These are phyloP conservation scores for Marisa cornuarietis DNA, from an alignment of 1,140 invertebrate species.

Conservation along the genomic window DNA sequence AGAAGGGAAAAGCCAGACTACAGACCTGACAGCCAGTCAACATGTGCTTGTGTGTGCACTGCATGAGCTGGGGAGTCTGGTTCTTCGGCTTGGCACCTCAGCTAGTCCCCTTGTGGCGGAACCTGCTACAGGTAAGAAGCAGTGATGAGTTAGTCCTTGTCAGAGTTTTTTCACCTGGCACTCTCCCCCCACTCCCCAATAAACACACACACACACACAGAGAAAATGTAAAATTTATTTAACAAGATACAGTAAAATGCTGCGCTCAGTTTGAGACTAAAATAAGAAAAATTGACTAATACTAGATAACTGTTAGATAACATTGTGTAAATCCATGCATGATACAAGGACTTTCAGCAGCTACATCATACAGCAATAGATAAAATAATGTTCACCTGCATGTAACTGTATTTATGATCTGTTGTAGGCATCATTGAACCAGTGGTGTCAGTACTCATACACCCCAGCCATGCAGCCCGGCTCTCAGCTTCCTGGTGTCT, in stretches of 20 bases:
- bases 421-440: conserved; percentile 71
- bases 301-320: too few relatives aligned
- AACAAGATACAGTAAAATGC: background rate
- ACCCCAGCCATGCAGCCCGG: conserved; percentile 91
- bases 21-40: conserved; percentile 74
- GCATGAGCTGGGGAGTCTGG: conserved; percentile 81
- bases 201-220: too few relatives aligned
- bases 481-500: conserved; percentile 95
- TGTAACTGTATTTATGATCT: too few relatives aligned
- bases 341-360: too few relatives aligned
- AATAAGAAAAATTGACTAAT: too few relatives aligned
- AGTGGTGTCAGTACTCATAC: conserved; percentile 84
- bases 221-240: background rate
- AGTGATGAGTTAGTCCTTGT: background rate
- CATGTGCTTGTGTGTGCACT: conserved; percentile 92
- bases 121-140: conserved; percentile 78
- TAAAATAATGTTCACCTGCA: too few relatives aligned
- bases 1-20: conserved; percentile 48
- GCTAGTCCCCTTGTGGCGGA: conserved; percentile 88
- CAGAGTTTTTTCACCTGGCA: background rate
- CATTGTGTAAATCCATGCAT: too few relatives aligned
- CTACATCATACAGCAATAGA: too few relatives aligned
- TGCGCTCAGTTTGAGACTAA: too few relatives aligned
- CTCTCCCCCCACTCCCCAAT: too few relatives aligned
- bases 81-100: conserved; percentile 89